Base-by-base conservation (phyloP, 2,113 vertebrate species). In the Erythrocercus mccallii region DNA sequence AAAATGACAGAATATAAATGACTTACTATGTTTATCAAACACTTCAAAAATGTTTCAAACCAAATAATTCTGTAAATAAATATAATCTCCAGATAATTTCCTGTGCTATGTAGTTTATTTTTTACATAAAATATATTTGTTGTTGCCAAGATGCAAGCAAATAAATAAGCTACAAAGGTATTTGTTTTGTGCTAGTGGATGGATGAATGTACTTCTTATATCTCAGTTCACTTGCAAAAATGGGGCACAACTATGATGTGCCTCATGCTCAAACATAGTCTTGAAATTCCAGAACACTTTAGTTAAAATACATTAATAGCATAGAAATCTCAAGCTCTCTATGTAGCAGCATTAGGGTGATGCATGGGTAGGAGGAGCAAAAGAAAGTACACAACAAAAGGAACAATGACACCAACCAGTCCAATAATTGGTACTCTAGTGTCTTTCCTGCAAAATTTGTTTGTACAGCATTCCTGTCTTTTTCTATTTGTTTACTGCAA, bases 31-130 rank as follows among this genome's bases (percentile, higher is more conserved):
- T 95, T 88, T 85, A 85, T 45, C 27, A 96, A 95, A 86, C 4
- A 64, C 33, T 27, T 38, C 21, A 82, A 94, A 92, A 88, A 81
- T 6, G 13, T 22, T 81, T 66, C 30, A 93, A 94, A 90, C 38
- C 23, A 97, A 95, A 91, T n/a, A 88, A 15, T 53, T 60, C 30
- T 90, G 92, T 69, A 78, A 42, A 94, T 57, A 68, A 76, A 40
- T 72, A 12, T 53, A 78, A 95, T 91, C 48, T 89, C 93, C 53
- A 79, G 64, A 83, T 81, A 79, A 90, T 83, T 94, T 88, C 33
- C 51, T 51, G 17, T 71, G 28, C 33, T 70, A 42, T 83, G 51
- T 70, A n/a, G 74, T 65, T 83, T 80, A 42, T 58, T 92, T 92
- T 95, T 37, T 79, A 79, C 30, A 85, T n/a, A 57, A 95, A 62